Percentiles rank a stretch among this genome's conserved stretches.
Conservation (phyloP, 2,113 vertebrate species). For the Geococcyx californianus region DNA sequence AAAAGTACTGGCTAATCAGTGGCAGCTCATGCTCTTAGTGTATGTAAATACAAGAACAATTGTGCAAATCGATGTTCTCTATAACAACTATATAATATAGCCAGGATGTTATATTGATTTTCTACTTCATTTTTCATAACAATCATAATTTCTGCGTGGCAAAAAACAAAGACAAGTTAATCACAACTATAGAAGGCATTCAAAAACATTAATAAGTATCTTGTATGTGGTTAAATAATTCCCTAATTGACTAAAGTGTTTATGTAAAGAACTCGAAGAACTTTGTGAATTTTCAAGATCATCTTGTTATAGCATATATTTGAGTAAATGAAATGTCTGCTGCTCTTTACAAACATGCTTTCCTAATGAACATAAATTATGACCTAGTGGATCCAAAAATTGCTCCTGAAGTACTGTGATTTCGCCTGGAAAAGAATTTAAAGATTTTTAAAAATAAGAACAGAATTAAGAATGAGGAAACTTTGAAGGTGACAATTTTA, state of each 20-base stretch:
- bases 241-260: neutral
- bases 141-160: neutral
- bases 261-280: neutral
- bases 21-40: neutral
- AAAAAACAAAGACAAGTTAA: neutral
- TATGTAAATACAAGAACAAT: neutral
- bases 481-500: neutral
- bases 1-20: neutral
- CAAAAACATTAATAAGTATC: neutral
- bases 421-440: neutral
- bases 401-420: neutral
- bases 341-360: neutral
- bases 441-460: neutral
- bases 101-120: neutral
- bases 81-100: neutral
- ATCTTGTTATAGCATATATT: neutral
- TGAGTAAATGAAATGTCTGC: neutral
- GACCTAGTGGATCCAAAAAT: neutral
- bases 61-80: neutral
- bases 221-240: neutral
- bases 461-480: neutral
- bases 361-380: neutral
- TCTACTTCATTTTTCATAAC: neutral
- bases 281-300: neutral
- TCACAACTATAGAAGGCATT: neutral